These are phyloP conservation scores for Drosophila sulfurigaster DNA, from an alignment of 1,140 invertebrate genomes.

Conservation along the genomic window DNA sequence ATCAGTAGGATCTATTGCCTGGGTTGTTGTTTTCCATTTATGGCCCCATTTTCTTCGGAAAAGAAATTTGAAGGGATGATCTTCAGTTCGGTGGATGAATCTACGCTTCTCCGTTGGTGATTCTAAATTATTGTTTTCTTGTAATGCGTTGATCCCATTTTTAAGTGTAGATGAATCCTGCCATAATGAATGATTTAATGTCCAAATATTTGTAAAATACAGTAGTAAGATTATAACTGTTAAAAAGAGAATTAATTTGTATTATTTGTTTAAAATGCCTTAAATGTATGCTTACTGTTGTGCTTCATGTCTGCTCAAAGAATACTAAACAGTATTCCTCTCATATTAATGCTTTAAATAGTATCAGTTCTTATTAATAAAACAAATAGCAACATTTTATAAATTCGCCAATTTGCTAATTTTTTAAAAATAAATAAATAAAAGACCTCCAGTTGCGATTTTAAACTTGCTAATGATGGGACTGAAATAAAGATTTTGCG, in stretches of 20 bases:
- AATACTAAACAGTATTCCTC: not conserved
- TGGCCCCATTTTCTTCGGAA: conserved; percentile 14
- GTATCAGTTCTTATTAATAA: not conserved
- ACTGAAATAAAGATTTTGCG: not conserved
- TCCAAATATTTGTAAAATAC: not conserved
- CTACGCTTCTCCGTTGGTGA: not conserved
- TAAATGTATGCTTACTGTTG: not conserved
- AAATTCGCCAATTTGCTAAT: conserved; percentile 7
- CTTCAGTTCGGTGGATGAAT: not conserved
- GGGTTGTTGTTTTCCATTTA: not conserved
- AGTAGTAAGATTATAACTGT: not conserved
- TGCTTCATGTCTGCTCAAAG: conserved; percentile 4
- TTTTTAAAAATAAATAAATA: conserved; percentile 4
- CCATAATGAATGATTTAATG: not conserved
- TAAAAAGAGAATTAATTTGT: not conserved
- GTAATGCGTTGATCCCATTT: not conserved
- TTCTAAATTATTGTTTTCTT: not conserved
- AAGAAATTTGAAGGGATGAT: not conserved
- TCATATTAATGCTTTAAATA: not conserved
- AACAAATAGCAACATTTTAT: not conserved
- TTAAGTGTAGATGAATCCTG: no score
- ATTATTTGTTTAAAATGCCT: not conserved
- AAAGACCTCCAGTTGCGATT: not conserved
- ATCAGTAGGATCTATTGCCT: not conserved
- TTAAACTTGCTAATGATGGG: not conserved